Percentiles rank a stretch among this genome's conserved stretches.
These are phyloP conservation scores for Lepilemur ruficaudatus DNA, from an alignment of 2,797 vertebrate genomes.

Conservation along the genomic window DNA sequence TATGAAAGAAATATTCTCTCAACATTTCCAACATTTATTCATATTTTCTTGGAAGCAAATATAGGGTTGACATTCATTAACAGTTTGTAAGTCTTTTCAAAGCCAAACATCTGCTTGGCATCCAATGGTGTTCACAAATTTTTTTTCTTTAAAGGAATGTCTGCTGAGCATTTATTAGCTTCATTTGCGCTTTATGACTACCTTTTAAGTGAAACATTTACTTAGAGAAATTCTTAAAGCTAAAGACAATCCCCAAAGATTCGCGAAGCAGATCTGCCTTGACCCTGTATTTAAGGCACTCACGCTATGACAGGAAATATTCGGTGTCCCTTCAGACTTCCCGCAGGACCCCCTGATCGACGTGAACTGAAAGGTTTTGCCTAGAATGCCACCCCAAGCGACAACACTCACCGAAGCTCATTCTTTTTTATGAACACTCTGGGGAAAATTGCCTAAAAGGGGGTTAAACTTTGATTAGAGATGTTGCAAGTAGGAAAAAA, in stretches of 20 bases:
- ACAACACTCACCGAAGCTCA: background rate
- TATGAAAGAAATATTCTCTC: conserved; percentile 62
- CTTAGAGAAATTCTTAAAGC: conserved; percentile 54
- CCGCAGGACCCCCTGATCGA: background rate
- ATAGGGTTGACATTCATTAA: conserved; percentile 69
- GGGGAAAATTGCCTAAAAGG: conserved; percentile 32
- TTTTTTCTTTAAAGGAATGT: conserved; percentile 63
- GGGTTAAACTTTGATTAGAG: conserved; percentile 72
- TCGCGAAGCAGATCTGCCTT: conserved; percentile 3
- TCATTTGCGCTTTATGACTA: conserved; percentile 44
- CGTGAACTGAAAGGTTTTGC: conserved; percentile 54
- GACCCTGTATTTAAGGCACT: conserved; percentile 1
- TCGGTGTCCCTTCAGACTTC: conserved; percentile 25
- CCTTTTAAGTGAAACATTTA: conserved; percentile 54
- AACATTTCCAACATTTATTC: conserved; percentile 64
- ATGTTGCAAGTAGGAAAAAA: conserved; percentile 73
- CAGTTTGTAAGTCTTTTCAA: conserved; percentile 64
- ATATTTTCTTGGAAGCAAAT: conserved; percentile 69
- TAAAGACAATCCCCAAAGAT: conserved; percentile 44
- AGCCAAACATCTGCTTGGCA: conserved; percentile 77
- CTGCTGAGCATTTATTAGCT: conserved; percentile 62
- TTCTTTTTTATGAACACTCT: background rate
- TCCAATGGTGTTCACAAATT: background rate
- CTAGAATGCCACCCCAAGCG: conserved; percentile 55
- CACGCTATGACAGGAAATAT: background rate